phyloP scores from a whole-genome alignment of 2,888 invertebrate genomes.

The Diadegma fenestrale region DNA sequence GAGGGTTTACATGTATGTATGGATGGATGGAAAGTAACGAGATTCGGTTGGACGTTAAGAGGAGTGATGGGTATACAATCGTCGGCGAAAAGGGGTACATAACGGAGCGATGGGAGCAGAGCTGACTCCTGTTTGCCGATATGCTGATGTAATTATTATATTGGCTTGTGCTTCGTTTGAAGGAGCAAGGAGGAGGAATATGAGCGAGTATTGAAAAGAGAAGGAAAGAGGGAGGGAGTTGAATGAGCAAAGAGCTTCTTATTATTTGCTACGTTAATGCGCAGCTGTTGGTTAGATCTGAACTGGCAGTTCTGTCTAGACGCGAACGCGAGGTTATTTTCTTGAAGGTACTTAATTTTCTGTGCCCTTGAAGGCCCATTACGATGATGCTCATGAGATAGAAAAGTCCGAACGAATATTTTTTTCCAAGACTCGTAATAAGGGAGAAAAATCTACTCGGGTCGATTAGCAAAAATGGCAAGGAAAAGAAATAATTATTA shows the following conservation, averaged over 20 bases:
- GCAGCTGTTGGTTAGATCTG: constrained; percentile 75
- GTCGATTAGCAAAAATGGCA: constrained; percentile 36
- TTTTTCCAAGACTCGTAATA: constrained; percentile 36
- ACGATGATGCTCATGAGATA: constrained; percentile 22
- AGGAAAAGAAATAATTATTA: background rate
- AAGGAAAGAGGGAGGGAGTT: constrained; percentile 7
- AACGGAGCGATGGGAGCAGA: constrained; percentile 66
- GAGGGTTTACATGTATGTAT: background rate
- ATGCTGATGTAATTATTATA: constrained; percentile 85
- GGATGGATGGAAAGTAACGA: constrained; percentile 13
- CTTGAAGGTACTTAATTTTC: constrained; percentile 25
- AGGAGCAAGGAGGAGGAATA: background rate
- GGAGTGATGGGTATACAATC: constrained; percentile 71
- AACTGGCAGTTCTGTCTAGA: constrained; percentile 65
- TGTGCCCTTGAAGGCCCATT: constrained; percentile 14
- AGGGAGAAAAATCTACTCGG: constrained; percentile 44
- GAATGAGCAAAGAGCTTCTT: constrained; percentile 72
- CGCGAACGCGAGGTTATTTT: constrained; percentile 51
- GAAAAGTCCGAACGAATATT: constrained; percentile 30
- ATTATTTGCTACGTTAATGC: constrained; percentile 79
- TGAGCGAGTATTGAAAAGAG: constrained; percentile 12
- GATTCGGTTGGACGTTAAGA: constrained; percentile 43
- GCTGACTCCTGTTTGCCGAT: constrained; percentile 84
- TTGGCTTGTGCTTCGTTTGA: constrained; percentile 73
- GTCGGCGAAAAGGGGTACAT: constrained; percentile 68